phyloP scores from a whole-genome alignment of 2,888 invertebrate genomes.

The Gymnosoma rotundatum region DNA sequence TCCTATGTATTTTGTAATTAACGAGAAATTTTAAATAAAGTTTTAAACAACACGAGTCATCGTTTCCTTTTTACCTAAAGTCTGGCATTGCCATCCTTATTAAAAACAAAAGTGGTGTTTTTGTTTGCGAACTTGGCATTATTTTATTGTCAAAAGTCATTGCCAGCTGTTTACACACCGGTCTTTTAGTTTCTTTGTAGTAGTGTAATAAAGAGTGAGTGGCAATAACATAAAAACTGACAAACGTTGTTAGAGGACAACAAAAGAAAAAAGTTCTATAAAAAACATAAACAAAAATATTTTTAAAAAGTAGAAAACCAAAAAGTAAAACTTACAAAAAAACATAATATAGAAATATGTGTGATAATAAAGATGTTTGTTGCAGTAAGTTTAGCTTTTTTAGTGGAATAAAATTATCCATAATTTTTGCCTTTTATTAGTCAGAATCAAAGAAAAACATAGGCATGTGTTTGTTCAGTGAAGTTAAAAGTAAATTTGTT shows the following conservation, averaged over 20 bases:
- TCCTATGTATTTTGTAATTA: no score
- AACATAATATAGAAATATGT: slow-evolving; percentile 59
- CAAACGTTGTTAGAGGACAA: slow-evolving; percentile 25
- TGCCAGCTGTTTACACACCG: slow-evolving; percentile 57
- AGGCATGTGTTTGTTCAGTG: slow-evolving; percentile 40
- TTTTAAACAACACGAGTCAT: no score
- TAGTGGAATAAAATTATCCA: not conserved
- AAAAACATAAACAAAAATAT: slow-evolving; percentile 55
- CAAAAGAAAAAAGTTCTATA: slow-evolving; percentile 40
- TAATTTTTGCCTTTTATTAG: not conserved
- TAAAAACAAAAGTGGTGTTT: not conserved
- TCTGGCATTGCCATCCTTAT: slow-evolving; percentile 34
- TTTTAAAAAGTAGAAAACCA: slow-evolving; percentile 31
- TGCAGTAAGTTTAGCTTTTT: slow-evolving; percentile 68
- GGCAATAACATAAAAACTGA: slow-evolving; percentile 46
- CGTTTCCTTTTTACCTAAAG: not conserved
- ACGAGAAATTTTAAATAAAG: no score
- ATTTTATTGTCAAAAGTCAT: slow-evolving; percentile 29
- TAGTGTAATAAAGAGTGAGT: slow-evolving; percentile 13
- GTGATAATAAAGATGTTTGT: slow-evolving; percentile 65
- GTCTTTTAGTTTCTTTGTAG: slow-evolving; percentile 17
- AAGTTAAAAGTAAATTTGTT: not conserved
- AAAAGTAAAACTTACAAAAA: slow-evolving; percentile 17
- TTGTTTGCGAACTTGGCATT: slow-evolving; percentile 48
- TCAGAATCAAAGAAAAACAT: not conserved